Conservation (phyloP, 2,888 invertebrate genomes). For the Macaria notata region DNA sequence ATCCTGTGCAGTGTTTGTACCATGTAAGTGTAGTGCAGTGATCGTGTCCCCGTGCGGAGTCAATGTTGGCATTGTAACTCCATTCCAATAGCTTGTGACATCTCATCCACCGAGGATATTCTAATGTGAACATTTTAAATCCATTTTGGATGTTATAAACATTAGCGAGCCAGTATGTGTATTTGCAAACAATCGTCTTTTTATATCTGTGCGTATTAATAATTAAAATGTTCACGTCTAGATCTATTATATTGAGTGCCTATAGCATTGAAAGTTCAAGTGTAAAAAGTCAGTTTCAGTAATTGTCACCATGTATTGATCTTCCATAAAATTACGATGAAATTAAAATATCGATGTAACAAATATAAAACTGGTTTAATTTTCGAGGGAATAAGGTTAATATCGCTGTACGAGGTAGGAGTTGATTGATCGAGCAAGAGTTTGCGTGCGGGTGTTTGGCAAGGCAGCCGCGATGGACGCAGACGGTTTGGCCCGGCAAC, state of each 20-base stretch:
- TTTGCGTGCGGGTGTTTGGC: constrained; percentile 38
- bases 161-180: constrained; percentile 70
- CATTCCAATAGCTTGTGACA: constrained; percentile 72
- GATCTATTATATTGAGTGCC: constrained; percentile 81
- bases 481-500: constrained; percentile 37
- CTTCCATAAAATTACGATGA: constrained; percentile 83
- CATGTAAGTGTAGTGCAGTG: constrained; percentile 62
- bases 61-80: constrained; percentile 59
- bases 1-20: constrained; percentile 63
- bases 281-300: constrained; percentile 81
- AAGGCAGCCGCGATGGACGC: constrained; percentile 34
- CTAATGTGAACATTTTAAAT: constrained; percentile 78
- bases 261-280: constrained; percentile 80
- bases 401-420: background rate
- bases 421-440: constrained; percentile 15
- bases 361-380: constrained; percentile 69
- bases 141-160: constrained; percentile 72
- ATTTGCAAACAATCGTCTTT: constrained; percentile 71
- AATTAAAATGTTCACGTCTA: constrained; percentile 79
- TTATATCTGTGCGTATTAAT: constrained; percentile 75
- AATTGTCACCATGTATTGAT: constrained; percentile 82
- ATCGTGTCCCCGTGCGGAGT: constrained; percentile 70
- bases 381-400: constrained; percentile 32
- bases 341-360: constrained; percentile 83
- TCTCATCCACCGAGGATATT: constrained; percentile 63